Evolutionary conservation across 2,888 invertebrate genomes (phyloP), one percentile per base, ranked within the genome.

Genomic region (Drosophila mimetica): DNA sequence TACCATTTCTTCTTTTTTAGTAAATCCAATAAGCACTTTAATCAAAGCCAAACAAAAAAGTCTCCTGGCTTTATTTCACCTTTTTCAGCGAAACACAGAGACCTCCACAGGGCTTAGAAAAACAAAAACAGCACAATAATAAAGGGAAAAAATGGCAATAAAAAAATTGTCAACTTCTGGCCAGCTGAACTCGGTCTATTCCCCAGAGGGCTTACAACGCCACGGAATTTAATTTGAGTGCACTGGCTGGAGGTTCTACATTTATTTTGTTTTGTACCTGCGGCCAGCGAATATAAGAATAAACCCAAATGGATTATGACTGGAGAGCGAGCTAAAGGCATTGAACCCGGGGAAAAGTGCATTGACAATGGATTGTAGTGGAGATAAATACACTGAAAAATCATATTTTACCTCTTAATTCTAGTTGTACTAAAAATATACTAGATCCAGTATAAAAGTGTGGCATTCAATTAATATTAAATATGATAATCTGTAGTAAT

Each of bases 11-110:
- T 18, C 16, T n/a, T 34, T 63, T 63, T 42, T 13, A 30, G 28
- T 48, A 75, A 77, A 81, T 77, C 77, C 80, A 77, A 80, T 73
- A 77, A 86, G 81, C 75, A 77, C 70, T 80, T 66, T 61, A 71
- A 63, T 77, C 70, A 59, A 64, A 66, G 53, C 53, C 67, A 61
- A 54, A 46, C 32, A 32, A 47, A 57, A 63, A 39, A 32, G 39
- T 55, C 58, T 59, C 13, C 14, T 50, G 58, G 48, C 58, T 66
- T 79, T 77, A 73, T 77, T 69, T 80, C 54, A 71, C 78, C 71
- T 86, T 50, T 48, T 57, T 44, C 39, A 28, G 51, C 44, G 66
- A 57, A 54, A 74, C 34, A 14, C 5, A 52, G 50, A 50, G 59
- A 72, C 44, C 55, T 44, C 60, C 55, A 34, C 20, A 34, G 55